Conservation (phyloP, 2,888 invertebrate species). For the Drosophila recens region DNA sequence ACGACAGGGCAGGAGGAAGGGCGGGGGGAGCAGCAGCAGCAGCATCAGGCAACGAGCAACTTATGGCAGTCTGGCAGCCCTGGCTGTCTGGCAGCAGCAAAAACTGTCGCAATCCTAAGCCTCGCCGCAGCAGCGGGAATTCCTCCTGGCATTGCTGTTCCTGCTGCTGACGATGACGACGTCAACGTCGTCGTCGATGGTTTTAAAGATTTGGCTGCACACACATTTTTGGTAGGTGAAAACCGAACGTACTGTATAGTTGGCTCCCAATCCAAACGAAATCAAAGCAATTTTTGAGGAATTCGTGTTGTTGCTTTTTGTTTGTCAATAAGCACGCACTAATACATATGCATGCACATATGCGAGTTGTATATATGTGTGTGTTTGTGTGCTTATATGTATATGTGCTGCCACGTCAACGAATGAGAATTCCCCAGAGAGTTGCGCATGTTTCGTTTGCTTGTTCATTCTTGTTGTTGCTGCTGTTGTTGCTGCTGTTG, state of each 20-base stretch:
- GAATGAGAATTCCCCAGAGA: constrained; percentile 79
- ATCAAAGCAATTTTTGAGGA: constrained; percentile 46
- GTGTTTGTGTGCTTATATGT: constrained; percentile 26
- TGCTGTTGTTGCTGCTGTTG: constrained; percentile 63
- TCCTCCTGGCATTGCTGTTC: constrained; percentile 37
- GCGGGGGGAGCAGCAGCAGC: background rate
- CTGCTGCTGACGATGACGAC: constrained; percentile 11
- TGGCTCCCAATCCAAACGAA: constrained; percentile 27
- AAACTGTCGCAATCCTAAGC: constrained; percentile 70
- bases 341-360: constrained; percentile 16
- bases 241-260: constrained; percentile 31
- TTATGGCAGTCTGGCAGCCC: constrained; percentile 46
- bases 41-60: constrained; percentile 38
- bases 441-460: constrained; percentile 75
- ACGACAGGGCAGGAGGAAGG: constrained; percentile 14
- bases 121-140: constrained; percentile 61
- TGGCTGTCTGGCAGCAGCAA: background rate
- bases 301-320: constrained; percentile 37
- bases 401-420: constrained; percentile 70
- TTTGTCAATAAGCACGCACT: constrained; percentile 55
- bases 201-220: constrained; percentile 57
- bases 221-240: constrained; percentile 50
- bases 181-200: constrained; percentile 18
- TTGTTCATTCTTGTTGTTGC: constrained; percentile 18
- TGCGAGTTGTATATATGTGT: background rate